Conservation (phyloP, 2,113 vertebrate species). For the Bolborhynchus lineola region DNA sequence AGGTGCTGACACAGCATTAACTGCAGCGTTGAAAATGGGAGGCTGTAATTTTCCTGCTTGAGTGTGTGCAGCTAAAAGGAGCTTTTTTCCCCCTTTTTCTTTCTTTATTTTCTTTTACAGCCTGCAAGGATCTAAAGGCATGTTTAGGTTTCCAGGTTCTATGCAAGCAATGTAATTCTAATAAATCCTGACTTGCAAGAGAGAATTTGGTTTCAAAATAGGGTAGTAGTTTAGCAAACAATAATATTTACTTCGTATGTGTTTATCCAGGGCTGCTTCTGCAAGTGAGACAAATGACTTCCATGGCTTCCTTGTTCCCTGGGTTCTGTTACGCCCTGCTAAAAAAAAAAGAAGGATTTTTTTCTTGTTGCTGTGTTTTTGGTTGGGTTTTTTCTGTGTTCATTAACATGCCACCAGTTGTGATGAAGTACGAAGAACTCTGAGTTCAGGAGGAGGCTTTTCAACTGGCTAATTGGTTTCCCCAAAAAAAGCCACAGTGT, state of each 20-base stretch:
- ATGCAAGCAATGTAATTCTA: slow-evolving; percentile 58
- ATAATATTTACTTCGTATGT: slow-evolving; percentile 33
- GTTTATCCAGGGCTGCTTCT: slow-evolving; percentile 18
- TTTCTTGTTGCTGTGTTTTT: background rate
- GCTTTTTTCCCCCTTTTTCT: background rate
- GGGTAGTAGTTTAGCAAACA: slow-evolving; percentile 39
- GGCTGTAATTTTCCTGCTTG: slow-evolving; percentile 70
- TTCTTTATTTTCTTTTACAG: background rate
- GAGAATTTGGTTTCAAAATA: slow-evolving; percentile 51
- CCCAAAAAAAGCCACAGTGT: background rate
- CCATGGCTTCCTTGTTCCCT: background rate
- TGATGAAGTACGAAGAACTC: background rate
- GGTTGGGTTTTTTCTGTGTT: background rate
- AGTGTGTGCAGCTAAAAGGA: slow-evolving; percentile 53
- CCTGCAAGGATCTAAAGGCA: slow-evolving; percentile 54
- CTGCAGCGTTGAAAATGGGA: slow-evolving; percentile 64
- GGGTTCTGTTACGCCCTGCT: background rate
- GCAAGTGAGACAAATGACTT: slow-evolving; percentile 46
- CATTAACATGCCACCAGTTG: background rate
- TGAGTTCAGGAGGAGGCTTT: background rate
- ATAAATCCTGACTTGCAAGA: slow-evolving; percentile 68
- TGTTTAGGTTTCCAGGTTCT: slow-evolving; percentile 63
- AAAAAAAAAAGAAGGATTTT: background rate
- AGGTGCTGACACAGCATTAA: slow-evolving; percentile 72
- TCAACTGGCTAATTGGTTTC: background rate